Evolutionary conservation across 2,113 vertebrate species (phyloP), one percentile per base, ranked within the genome.

Genomic region (Sapajus apella): DNA sequence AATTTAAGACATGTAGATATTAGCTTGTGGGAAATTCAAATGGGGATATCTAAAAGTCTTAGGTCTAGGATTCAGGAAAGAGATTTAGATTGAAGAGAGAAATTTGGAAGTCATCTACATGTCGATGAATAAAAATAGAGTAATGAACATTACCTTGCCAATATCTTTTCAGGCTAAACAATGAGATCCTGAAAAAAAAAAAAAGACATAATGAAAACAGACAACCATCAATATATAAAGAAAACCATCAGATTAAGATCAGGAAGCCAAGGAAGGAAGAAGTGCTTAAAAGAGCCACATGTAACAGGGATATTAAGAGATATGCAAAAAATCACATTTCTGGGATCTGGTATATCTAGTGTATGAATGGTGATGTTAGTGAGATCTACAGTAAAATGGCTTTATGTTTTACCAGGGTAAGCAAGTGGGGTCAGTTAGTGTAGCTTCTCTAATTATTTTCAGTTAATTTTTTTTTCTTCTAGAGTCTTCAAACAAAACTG

Each of bases 21-120:
- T n/a, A 85, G 27, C 30, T 61, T 80, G 25, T 76, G 18, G 50
- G 50, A 93, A 45, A 87, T 83, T 61, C 30, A 47, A 52, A 68
- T 45, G 18, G 10, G 76, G 13, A 14, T 32, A 61, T 43, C 68
- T 76, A 52, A 8, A 43, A 55, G 14, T 45, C 23, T 27, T 86
- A 35, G 32, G 30, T 86, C 80, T 86, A 76, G 90, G 90, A 90
- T 68, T 93, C 90, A 91, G 30, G n/a, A 50, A 87, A 47, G 35
- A 52, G 81, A 75, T 85, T 95, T n/a, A 80, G 21, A 84, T 32
- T 37, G 23, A 76, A 87, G 37, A 70, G 8, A 58, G 17, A 87
- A 40, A 95, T 82, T 17, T 81, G 50, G 27, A 82, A 43, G 66
- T 86, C 23, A 56, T 76, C 25, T 66, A 17, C 45, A 58, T 32